phyloP scores from a whole-genome alignment of 2,888 invertebrate species.

The Oligia fasciuncula region DNA sequence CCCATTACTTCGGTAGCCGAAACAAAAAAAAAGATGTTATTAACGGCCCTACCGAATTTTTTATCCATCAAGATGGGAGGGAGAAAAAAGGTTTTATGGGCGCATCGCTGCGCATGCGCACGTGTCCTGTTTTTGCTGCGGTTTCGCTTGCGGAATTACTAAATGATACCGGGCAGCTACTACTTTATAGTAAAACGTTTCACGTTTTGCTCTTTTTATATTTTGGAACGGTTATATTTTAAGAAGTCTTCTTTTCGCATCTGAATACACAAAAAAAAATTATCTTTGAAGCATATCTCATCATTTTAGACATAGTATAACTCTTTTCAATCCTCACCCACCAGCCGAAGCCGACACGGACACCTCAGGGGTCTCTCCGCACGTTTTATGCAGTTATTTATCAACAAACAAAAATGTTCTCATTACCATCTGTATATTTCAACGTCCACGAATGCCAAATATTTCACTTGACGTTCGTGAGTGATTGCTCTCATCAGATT shows the following conservation, averaged over 20 bases:
- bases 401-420: conserved; percentile 58
- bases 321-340: conserved; percentile 25
- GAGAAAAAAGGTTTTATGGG: conserved; percentile 65
- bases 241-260: conserved; percentile 9
- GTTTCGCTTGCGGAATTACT: conserved; percentile 65
- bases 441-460: conserved; percentile 75
- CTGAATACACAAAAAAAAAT: conserved; percentile 8
- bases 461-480: conserved; percentile 73
- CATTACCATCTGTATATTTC: conserved; percentile 72
- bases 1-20: conserved; percentile 81
- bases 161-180: conserved; percentile 61
- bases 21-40: conserved; percentile 77
- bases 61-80: conserved; percentile 69
- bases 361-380: conserved; percentile 35
- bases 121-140: conserved; percentile 67
- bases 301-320: conserved; percentile 19
- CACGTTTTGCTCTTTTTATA: conserved; percentile 47
- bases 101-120: conserved; percentile 64
- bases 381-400: conserved; percentile 65
- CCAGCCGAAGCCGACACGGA: conserved; percentile 16
- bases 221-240: conserved; percentile 25
- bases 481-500: conserved; percentile 74
- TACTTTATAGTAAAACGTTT: conserved; percentile 57
- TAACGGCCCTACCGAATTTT: conserved; percentile 75
- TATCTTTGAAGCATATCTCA: conserved; percentile 13